Percentiles rank a stretch among this genome's conserved stretches.
Conservation (phyloP, 2,113 vertebrate genomes). For the Oceanites oceanicus region DNA sequence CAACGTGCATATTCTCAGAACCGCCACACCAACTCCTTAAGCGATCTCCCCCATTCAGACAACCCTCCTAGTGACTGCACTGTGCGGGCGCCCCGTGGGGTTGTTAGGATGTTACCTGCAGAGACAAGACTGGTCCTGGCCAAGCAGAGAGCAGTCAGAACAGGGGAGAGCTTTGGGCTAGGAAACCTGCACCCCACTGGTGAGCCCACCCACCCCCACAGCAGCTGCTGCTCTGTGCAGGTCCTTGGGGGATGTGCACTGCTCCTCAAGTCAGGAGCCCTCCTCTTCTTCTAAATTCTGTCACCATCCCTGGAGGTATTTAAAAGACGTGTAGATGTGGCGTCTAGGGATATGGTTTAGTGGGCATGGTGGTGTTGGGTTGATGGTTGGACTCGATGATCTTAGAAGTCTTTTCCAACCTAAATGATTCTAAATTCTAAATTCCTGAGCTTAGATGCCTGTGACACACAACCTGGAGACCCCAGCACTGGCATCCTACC, state of each 20-base stretch:
- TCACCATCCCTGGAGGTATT: too few species aligned
- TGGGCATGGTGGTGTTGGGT: too few species aligned
- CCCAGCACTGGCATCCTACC: not conserved
- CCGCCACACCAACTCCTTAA: not conserved
- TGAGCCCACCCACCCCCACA: not conserved
- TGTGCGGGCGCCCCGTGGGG: accelerated
- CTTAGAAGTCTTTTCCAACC: too few species aligned
- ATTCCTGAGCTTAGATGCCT: not conserved
- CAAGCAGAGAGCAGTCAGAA: not conserved
- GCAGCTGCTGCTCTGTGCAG: not conserved
- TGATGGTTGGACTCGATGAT: too few species aligned
- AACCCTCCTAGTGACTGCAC: not conserved
- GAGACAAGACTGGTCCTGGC: not conserved
- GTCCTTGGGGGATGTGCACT: accelerated
- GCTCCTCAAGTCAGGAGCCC: not conserved
- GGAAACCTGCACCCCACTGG: not conserved
- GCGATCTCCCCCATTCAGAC: not conserved
- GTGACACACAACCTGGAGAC: accelerated
- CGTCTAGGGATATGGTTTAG: too few species aligned
- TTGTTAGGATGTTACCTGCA: not conserved
- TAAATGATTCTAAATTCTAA: too few species aligned
- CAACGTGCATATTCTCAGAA: not conserved
- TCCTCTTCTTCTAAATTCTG: not conserved
- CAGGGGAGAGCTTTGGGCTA: not conserved
- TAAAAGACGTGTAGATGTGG: too few species aligned